Evolutionary conservation across 2,888 invertebrate genomes (phyloP).

Genomic region (Platerodrilus igneus): DNA sequence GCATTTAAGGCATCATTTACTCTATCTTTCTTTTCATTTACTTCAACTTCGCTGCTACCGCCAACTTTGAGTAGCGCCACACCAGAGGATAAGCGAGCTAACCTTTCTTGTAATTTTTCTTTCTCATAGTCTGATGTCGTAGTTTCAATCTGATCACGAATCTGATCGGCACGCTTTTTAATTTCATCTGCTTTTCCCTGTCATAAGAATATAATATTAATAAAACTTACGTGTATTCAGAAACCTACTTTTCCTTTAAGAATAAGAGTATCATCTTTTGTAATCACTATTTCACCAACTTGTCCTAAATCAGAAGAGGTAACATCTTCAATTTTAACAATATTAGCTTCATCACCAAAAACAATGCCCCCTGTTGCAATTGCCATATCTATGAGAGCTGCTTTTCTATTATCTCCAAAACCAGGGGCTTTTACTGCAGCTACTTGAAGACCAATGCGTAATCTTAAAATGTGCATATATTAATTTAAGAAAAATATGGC

Average conservation of each 20-base stretch:
- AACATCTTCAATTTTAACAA: constrained; percentile 48
- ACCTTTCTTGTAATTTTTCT: constrained; percentile 50
- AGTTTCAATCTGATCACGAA: constrained; percentile 47
- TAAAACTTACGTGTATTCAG: too few relatives aligned
- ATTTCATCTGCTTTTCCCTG: constrained; percentile 47
- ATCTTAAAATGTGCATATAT: constrained; percentile 30
- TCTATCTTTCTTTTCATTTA: constrained; percentile 51
- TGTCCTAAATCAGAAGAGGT: constrained; percentile 47
- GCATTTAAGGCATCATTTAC: constrained; percentile 51
- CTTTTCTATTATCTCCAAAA: constrained; percentile 51
- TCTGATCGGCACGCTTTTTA: constrained; percentile 45
- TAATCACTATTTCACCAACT: constrained; percentile 48
- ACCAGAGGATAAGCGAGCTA: constrained; percentile 49
- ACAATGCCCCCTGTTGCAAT: constrained; percentile 49
- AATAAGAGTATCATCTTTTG: constrained; percentile 51
- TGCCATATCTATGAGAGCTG: constrained; percentile 49
- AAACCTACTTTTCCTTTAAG: constrained; percentile 41
- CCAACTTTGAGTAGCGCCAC: constrained; percentile 51
- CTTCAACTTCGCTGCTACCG: constrained; percentile 50
- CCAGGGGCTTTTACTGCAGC: constrained; percentile 52
- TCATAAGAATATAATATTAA: neutral
- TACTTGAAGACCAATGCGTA: constrained; percentile 50
- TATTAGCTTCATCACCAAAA: constrained; percentile 48
- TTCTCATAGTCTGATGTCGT: constrained; percentile 51
- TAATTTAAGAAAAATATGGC: neutral